Percentiles rank a stretch among this genome's conserved stretches.
Conservation (phyloP, 2,797 vertebrate genomes). For the Toxotes lorentzi region DNA sequence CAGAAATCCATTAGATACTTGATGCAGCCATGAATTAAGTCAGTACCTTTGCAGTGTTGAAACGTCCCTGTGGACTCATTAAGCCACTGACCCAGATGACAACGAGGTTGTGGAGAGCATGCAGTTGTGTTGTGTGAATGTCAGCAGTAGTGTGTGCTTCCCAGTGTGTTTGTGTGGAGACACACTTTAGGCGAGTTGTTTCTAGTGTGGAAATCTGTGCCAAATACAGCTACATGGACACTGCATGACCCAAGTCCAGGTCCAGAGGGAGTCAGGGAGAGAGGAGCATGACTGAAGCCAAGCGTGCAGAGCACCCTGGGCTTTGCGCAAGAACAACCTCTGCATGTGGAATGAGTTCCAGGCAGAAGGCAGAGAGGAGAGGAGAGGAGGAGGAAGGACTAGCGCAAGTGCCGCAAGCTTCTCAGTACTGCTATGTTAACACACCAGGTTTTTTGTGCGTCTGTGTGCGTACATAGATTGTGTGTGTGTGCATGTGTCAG, state of each 20-base stretch:
- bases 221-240: conserved; percentile 24
- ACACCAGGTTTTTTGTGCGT: conserved; percentile 48
- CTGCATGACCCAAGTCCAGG: conserved; percentile 48
- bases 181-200: conserved; percentile 47
- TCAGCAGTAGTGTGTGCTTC: conserved; percentile 29
- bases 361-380: conserved; percentile 47
- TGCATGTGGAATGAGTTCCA: conserved; percentile 75
- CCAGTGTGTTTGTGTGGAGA: neutral
- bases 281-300: conserved; percentile 54
- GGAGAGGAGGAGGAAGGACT: conserved; percentile 51
- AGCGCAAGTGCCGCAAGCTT: conserved; percentile 54
- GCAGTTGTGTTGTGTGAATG: conserved; percentile 53
- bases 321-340: conserved; percentile 62
- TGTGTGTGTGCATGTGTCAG: conserved; percentile 17
- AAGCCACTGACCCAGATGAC: conserved; percentile 64
- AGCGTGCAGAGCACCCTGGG: conserved; percentile 51
- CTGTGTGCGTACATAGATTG: neutral
- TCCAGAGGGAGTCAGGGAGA: conserved; percentile 40
- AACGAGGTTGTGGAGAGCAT: conserved; percentile 30
- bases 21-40: conserved; percentile 50
- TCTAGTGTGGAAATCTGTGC: conserved; percentile 45
- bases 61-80: conserved; percentile 48
- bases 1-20: conserved; percentile 62
- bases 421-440: conserved; percentile 60
- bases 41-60: conserved; percentile 43